These are phyloP conservation scores for Drosophila gunungcola DNA, from an alignment of 1,140 invertebrate species.

Conservation along the genomic window DNA sequence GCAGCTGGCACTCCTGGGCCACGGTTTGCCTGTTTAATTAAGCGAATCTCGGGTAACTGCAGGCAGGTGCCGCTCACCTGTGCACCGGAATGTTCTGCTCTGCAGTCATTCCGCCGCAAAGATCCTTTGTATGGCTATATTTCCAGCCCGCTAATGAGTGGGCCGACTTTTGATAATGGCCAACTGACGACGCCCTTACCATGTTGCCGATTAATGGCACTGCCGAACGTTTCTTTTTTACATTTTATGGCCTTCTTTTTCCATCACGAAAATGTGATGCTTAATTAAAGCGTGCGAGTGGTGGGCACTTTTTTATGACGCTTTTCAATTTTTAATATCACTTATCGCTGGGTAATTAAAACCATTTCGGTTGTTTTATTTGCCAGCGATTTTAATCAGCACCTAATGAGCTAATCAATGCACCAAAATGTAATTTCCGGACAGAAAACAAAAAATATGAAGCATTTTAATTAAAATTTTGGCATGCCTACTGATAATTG, in stretches of 20 bases:
- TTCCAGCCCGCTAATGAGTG: slow-evolving; percentile 37
- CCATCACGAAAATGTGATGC: slow-evolving; percentile 1
- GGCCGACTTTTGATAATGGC: slow-evolving; percentile 30
- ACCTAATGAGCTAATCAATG: slow-evolving; percentile 77
- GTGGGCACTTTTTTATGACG: slow-evolving; percentile 43
- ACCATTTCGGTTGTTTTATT: slow-evolving; percentile 64
- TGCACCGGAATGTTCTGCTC: slow-evolving; percentile 15
- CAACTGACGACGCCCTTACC: slow-evolving; percentile 36
- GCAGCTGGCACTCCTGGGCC: slow-evolving; percentile 34
- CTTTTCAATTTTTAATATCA: slow-evolving; percentile 58
- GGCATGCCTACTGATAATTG: slow-evolving; percentile 65
- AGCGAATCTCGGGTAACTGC: slow-evolving; percentile 40
- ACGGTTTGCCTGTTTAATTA: slow-evolving; percentile 49
- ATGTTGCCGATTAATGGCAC: slow-evolving; percentile 48
- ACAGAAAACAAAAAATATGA: slow-evolving; percentile 16
- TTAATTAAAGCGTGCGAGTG: slow-evolving; percentile 43
- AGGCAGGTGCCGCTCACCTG: slow-evolving; percentile 47
- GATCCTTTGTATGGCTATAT: neutral
- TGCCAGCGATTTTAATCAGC: slow-evolving; percentile 74
- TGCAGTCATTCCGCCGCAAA: neutral
- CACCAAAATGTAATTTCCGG: slow-evolving; percentile 69
- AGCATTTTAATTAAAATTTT: slow-evolving; percentile 75
- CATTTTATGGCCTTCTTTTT: slow-evolving; percentile 41
- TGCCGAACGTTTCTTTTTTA: slow-evolving; percentile 18
- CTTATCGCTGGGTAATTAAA: slow-evolving; percentile 60